These are phyloP conservation scores for Taphrorychus bicolor DNA, from an alignment of 2,888 invertebrate species.

Conservation along the genomic window DNA sequence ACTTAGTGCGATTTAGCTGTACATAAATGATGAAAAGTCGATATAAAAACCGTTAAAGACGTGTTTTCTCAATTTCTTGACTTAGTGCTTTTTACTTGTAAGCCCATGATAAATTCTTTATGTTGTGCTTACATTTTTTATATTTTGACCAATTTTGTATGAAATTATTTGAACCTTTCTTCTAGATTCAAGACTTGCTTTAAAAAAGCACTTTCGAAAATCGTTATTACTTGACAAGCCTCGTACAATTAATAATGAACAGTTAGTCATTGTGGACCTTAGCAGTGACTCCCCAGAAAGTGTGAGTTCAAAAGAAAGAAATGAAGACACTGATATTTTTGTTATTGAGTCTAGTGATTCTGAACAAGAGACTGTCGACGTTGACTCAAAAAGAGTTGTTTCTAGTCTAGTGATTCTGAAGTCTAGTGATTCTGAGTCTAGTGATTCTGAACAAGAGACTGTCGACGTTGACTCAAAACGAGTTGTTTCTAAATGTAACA, in stretches of 20 bases:
- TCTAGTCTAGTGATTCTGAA: not conserved
- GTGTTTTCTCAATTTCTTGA: not conserved
- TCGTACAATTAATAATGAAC: conserved; percentile 39
- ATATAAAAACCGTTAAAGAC: not conserved
- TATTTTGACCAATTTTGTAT: no score
- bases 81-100: not conserved
- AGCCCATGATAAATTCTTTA: no score
- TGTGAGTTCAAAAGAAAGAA: conserved; percentile 13
- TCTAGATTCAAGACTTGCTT: conserved; percentile 50
- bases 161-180: no score
- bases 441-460: not conserved
- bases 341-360: conserved; percentile 13
- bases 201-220: conserved; percentile 51
- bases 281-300: conserved; percentile 39
- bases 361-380: no score
- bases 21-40: no score
- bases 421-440: not conserved
- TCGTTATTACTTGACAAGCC: conserved; percentile 49
- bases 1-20: no score
- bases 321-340: conserved; percentile 35
- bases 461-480: no score
- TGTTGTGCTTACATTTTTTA: no score
- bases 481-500: no score
- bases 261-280: conserved; percentile 40
- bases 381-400: no score